Evolutionary conservation across 2,113 vertebrate genomes (phyloP), one percentile per base, ranked within the genome.

Genomic region (Carassius auratus): DNA sequence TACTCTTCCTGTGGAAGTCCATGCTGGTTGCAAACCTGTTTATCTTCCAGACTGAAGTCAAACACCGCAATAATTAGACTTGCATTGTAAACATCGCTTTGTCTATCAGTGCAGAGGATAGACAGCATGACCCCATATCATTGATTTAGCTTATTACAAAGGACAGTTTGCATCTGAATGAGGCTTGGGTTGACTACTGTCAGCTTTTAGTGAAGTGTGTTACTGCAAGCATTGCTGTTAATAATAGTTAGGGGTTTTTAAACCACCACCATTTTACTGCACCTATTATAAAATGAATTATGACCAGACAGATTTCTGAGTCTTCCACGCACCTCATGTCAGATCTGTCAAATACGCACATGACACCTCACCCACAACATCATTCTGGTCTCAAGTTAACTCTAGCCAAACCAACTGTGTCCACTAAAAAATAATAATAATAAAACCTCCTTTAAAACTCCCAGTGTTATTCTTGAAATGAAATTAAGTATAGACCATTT

Each of bases 111-210:
- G 33, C 33, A 38, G 68, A 2, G 8, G 8, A 71, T 21, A 10
- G 69, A 42, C 17, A 42, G 0, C 0, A 8, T 42, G 69, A 73
- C 19, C 69, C 4, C 36, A 42, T 42, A 10, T 71, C 38, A 4
- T 71, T 71, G 4, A 71, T 71, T 71, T 12, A 5, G 36, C 8
- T 73, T 2, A 12, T 1, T 73, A 12, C 4, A 21, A 21, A 71
- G 19, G 68, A 42, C 68, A 73, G 19, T 73, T 73, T 73, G 69
- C 36, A 73, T 42, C 36, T 42, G 64, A 68, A 42, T 73, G 36
- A 73, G 69, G 36, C 66, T 36, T 69, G 30, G 15, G 30, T 17
- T 19, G 66, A 36, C 4, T 6, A 36, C 33, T 38, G 33, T 69
- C 66, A 21, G 14, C 2, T 68, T 68, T 17, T 8, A 33, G 64